Percentiles rank a stretch among this genome's conserved stretches.
Conservation (phyloP, 2,888 invertebrate genomes). For the Tachina fera region DNA sequence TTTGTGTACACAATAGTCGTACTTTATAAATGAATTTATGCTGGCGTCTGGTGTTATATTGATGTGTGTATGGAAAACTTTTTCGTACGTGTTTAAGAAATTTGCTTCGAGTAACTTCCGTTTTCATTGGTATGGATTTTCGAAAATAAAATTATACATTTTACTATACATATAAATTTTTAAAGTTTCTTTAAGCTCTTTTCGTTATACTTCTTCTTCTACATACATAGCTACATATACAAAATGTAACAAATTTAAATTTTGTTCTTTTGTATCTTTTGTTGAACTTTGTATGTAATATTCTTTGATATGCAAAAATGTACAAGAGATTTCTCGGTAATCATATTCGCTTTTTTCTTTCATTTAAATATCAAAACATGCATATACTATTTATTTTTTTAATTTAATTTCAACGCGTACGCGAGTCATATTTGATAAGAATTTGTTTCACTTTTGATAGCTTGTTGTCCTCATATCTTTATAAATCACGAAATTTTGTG, state of each 20-base stretch:
- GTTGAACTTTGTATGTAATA: conserved; percentile 14
- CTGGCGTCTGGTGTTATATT: background rate
- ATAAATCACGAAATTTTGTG: conserved; percentile 57
- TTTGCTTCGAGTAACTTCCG: conserved; percentile 53
- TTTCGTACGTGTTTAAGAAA: conserved; percentile 33
- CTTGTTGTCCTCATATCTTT: conserved; percentile 30
- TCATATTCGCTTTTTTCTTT: conserved; percentile 16
- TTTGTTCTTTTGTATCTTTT: conserved; percentile 1
- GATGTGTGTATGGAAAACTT: conserved; percentile 14
- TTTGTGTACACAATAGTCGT: background rate
- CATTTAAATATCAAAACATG: conserved; percentile 4
- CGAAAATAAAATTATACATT: conserved; percentile 22
- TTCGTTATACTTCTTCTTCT: background rate
- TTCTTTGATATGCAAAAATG: conserved; percentile 66
- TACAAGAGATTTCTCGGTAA: background rate
- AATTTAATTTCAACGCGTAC: conserved; percentile 26
- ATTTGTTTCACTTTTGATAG: conserved; percentile 13
- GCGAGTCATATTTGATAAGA: conserved; percentile 46
- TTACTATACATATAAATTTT: background rate
- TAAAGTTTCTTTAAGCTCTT: conserved; percentile 22
- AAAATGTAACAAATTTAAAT: conserved; percentile 23
- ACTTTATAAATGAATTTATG: conserved; percentile 23
- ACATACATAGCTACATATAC: background rate
- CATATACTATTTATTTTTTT: background rate
- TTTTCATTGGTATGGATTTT: conserved; percentile 42